A percentile compares a stretch with the other conserved stretches of the same genome.
Evolutionary conservation across 35 echinoderm and acorn worm species (phyloP).

Genomic region (Heliocidaris erythrogramma): DNA sequence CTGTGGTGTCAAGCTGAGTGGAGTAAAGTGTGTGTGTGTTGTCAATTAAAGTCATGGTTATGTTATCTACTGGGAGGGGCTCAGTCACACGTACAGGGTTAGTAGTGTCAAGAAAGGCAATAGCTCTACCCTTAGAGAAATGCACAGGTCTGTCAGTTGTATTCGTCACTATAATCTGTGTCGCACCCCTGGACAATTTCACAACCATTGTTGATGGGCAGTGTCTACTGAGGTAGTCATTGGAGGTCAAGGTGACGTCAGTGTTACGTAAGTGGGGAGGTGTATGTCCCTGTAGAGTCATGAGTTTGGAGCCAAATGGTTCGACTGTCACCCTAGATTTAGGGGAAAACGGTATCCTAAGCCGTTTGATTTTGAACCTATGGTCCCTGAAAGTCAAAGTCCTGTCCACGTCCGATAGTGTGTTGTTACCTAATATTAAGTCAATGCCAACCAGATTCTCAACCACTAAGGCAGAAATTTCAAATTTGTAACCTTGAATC

Average conservation of each 20-base stretch:
- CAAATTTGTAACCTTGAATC: constrained; percentile 39
- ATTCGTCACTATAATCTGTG: neutral
- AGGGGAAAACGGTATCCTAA: neutral
- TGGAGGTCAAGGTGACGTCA: too few relatives aligned
- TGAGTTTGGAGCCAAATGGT: neutral
- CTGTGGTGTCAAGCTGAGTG: neutral
- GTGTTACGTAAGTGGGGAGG: too few relatives aligned
- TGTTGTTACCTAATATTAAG: too few relatives aligned
- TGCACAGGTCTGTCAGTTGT: neutral
- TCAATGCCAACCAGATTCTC: too few relatives aligned
- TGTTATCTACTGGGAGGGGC: neutral
- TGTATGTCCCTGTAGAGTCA: too few relatives aligned
- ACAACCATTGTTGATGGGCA: constrained; percentile 7
- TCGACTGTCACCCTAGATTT: neutral
- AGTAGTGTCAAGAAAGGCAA: too few relatives aligned
- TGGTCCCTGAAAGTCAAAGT: too few relatives aligned
- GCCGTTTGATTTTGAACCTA: neutral
- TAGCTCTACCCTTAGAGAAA: too few relatives aligned
- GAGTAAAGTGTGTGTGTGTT: neutral
- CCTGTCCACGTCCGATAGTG: too few relatives aligned
- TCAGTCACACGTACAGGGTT: too few relatives aligned
- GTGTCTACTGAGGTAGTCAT: too few relatives aligned
- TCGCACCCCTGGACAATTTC: neutral
- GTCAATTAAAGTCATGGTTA: neutral
- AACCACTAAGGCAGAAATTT: too few relatives aligned